Evolutionary conservation across 2,888 invertebrate genomes (phyloP).

Genomic region (Drosophila colorata): DNA sequence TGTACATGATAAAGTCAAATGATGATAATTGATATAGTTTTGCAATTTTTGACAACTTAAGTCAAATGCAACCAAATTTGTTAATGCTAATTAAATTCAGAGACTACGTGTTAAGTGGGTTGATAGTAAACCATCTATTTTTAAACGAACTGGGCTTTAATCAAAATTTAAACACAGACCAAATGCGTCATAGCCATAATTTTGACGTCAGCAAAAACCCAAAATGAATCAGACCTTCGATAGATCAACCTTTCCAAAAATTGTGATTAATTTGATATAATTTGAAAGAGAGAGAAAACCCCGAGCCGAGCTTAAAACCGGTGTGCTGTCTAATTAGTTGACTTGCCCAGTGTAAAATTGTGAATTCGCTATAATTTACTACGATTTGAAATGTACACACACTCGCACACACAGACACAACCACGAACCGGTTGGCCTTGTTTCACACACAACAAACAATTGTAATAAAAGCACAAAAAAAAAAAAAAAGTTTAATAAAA

Average conservation of each 20-base stretch:
- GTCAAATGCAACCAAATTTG: not conserved
- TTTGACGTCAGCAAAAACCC: conserved; percentile 1
- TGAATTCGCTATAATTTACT: conserved; percentile 24
- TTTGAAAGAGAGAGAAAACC: not conserved
- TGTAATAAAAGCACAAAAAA: conserved; percentile 28
- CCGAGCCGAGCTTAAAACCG: conserved; percentile 3
- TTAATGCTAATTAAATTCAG: not conserved
- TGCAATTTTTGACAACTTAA: not conserved
- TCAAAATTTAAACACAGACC: not conserved
- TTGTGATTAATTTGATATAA: not conserved
- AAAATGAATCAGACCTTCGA: conserved; percentile 37
- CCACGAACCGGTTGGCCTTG: conserved; percentile 58
- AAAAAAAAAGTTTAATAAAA: conserved; percentile 9
- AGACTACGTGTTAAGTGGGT: no score
- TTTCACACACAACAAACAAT: conserved; percentile 29
- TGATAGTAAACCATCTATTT: no score
- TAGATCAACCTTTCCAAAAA: not conserved
- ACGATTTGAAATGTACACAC: conserved; percentile 16
- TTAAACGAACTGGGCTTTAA: not conserved
- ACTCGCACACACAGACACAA: conserved; percentile 9
- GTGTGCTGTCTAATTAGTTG: conserved; percentile 38
- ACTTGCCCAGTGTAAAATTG: conserved; percentile 26
- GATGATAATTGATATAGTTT: not conserved
- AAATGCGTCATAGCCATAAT: not conserved
- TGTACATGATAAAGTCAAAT: not conserved